Percentiles rank a stretch among this genome's conserved stretches.
These are phyloP conservation scores for Dioctria linearis DNA, from an alignment of 2,888 invertebrate genomes.

Conservation along the genomic window DNA sequence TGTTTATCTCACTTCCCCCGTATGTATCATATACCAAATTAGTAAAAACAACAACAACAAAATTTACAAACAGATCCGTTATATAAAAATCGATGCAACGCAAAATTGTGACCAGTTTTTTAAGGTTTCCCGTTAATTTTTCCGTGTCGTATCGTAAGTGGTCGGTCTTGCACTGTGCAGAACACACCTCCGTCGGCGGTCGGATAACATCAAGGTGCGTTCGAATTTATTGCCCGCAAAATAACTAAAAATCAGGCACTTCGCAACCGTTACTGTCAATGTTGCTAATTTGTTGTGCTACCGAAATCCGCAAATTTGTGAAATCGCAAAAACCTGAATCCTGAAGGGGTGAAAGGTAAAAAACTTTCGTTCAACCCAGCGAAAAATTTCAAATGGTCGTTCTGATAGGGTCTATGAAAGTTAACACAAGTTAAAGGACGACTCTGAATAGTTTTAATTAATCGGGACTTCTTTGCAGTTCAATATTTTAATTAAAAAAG, in stretches of 20 bases:
- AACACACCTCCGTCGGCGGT: not conserved
- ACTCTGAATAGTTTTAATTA: constrained; percentile 53
- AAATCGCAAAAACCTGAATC: not conserved
- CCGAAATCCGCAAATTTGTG: not conserved
- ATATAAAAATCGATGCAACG: constrained; percentile 58
- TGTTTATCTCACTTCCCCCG: constrained; percentile 20
- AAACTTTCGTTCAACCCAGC: not conserved
- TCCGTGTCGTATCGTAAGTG: constrained; percentile 33
- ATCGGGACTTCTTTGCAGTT: constrained; percentile 44
- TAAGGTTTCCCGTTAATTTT: constrained; percentile 57
- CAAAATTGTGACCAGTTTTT: constrained; percentile 58
- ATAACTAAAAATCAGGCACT: not conserved
- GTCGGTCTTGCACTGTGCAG: constrained; percentile 2
- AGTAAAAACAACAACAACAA: constrained; percentile 1
- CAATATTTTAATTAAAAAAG: constrained; percentile 57
- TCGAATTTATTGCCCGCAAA: not conserved
- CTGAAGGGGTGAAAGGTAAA: not conserved
- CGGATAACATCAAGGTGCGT: constrained; percentile 14
- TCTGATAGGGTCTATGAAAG: not conserved
- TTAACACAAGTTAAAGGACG: constrained; percentile 1
- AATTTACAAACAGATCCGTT: constrained; percentile 56
- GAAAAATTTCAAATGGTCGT: constrained; percentile 2
- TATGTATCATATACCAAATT: not conserved
- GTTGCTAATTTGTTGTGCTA: not conserved
- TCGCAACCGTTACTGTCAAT: not conserved